These are phyloP conservation scores for Nannobrachium achirus DNA, from an alignment of 2,113 vertebrate genomes.

Conservation along the genomic window DNA sequence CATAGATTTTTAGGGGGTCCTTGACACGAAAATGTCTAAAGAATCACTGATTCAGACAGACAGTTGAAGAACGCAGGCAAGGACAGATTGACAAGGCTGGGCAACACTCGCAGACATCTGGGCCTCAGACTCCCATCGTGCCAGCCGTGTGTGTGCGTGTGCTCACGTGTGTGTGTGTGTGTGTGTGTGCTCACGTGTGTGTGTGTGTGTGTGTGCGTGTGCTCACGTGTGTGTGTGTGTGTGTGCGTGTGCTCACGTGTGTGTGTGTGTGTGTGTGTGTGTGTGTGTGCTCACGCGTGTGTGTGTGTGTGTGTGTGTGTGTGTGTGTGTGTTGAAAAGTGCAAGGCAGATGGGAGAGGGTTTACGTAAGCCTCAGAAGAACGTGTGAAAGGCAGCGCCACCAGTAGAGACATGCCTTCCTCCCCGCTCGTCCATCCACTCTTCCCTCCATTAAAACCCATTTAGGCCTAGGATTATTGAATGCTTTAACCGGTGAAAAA, in stretches of 20 bases:
- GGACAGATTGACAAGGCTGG: constrained; percentile 21
- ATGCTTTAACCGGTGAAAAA: too few relatives aligned
- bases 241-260: neutral
- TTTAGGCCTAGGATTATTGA: too few relatives aligned
- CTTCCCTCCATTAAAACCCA: constrained; percentile 2
- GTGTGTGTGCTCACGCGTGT: constrained; percentile 1
- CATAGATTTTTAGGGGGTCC: too few relatives aligned
- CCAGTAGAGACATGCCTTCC: constrained; percentile 70
- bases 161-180: neutral
- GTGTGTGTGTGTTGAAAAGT: constrained; percentile 42
- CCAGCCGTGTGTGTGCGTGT: constrained; percentile 25
- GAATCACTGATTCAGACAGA: too few relatives aligned
- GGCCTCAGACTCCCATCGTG: constrained; percentile 39
- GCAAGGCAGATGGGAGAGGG: constrained; percentile 63
- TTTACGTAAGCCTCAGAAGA: constrained; percentile 69
- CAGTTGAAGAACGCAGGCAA: neutral
- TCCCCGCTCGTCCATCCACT: constrained; percentile 39
- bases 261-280: neutral
- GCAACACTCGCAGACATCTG: constrained; percentile 50
- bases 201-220: neutral
- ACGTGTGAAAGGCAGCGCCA: constrained; percentile 55
- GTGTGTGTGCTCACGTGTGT: neutral
- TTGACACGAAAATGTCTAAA: too few relatives aligned
- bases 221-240: constrained; percentile 15
- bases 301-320: constrained; percentile 13